phyloP scores from a whole-genome alignment of 2,797 vertebrate genomes.

The Sardinella longiceps region DNA sequence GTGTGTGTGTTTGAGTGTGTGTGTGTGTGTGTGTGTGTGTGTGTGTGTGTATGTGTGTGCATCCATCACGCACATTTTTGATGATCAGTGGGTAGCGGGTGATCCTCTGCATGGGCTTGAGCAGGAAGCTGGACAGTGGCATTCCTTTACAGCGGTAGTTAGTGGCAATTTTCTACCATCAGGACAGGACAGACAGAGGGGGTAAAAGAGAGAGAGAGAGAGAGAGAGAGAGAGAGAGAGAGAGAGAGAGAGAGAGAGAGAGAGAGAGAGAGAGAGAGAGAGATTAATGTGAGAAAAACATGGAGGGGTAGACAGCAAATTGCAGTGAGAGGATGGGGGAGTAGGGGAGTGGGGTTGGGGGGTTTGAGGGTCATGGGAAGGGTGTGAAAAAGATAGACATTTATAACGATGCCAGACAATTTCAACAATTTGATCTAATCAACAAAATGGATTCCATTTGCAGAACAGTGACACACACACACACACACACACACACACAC shows the following conservation, averaged over 20 bases:
- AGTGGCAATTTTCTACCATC: conserved; percentile 86
- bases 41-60: background rate
- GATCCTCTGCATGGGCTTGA: conserved; percentile 98
- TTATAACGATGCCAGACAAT: background rate
- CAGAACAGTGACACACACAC: too few species aligned
- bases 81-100: conserved; percentile 97
- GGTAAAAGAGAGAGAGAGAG: conserved; percentile 14
- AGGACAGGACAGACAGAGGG: conserved; percentile 35
- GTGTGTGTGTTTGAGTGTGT: conserved; percentile 6
- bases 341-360: background rate
- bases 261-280: background rate
- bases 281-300: background rate
- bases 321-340: background rate
- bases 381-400: background rate
- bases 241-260: conserved; percentile 2
- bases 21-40: background rate
- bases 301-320: background rate
- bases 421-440: too few species aligned
- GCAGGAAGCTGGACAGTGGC: conserved; percentile 95
- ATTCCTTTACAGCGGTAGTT: conserved; percentile 95
- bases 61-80: conserved; percentile 80
- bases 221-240: conserved; percentile 8
- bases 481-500: too few species aligned
- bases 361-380: background rate
- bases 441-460: too few species aligned